Evolutionary conservation across 2,797 vertebrate genomes (phyloP).

Genomic region (Hoplostethus mediterraneus): DNA sequence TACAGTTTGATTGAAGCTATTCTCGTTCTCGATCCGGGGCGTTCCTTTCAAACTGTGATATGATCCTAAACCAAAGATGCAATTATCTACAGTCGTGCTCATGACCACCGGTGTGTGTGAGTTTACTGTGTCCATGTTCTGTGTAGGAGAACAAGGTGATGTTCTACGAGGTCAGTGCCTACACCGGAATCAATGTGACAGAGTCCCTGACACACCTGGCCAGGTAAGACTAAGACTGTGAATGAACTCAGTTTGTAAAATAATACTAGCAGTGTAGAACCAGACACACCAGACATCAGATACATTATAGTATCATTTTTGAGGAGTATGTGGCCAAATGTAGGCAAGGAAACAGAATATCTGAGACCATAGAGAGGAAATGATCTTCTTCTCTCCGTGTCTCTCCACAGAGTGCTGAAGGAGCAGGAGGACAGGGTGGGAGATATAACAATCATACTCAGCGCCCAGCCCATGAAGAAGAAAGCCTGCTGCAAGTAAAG

Average conservation of each 20-base stretch:
- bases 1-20: too few species aligned
- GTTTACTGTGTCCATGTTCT: not conserved
- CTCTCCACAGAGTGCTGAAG: constrained; percentile 80
- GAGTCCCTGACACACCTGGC: constrained; percentile 90
- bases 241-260: not conserved
- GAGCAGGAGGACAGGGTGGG: constrained; percentile 89
- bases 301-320: too few species aligned
- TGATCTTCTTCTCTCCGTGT: constrained; percentile 14
- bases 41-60: not conserved
- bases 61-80: not conserved
- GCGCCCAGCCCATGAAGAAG: constrained; percentile 81
- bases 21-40: too few species aligned
- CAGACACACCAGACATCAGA: not conserved
- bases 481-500: constrained; percentile 89
- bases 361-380: not conserved
- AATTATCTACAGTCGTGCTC: not conserved
- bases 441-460: constrained; percentile 85
- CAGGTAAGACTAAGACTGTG: constrained; percentile 75
- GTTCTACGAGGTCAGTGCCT: constrained; percentile 94
- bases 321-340: too few species aligned
- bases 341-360: not conserved
- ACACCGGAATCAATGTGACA: constrained; percentile 85
- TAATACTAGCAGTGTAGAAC: not conserved
- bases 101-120: not conserved
- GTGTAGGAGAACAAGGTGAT: constrained; percentile 88